Evolutionary conservation across 1,140 invertebrate genomes (phyloP), one percentile per base, ranked within the genome.

Genomic region (Drosophila kohkoa): DNA sequence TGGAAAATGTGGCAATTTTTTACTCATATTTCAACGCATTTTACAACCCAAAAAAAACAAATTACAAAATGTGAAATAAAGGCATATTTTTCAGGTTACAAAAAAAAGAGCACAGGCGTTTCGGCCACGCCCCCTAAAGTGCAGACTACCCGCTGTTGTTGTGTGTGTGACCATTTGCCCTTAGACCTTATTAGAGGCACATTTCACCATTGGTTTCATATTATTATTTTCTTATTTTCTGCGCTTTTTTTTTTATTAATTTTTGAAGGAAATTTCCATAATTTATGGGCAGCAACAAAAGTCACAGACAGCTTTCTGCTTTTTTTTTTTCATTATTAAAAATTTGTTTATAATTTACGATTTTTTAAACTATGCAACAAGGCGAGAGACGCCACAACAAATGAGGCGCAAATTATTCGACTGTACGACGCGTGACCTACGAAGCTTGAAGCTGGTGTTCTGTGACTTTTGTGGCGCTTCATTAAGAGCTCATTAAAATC

Each of bases 271-370:
- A 88, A 87, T 88, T 88, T 88, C 75, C 85, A 88, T 88, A 89
- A 88, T 88, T 89, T 88, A 88, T 88, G 81, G 65, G 60, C 85
- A 73, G 65, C 85, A 85, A 80, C 83, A 89, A 85, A 88, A 87
- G 83, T 87, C 83, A 88, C 83, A 81, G 48, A 63, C 76, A 81
- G 3, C 1, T 11, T 41, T 4, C 6, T 8, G 13, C 32, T 16
- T 51, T 54, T 52, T 57, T 60, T 15, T 82, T 82, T 88, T 82
- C 71, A 79, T 77, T 57, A 81, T 89, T 80, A 87, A 88, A 81
- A 87, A 79, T 72, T 80, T 80, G 72, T 87, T 77, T 55, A 69
- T 80, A 78, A 87, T 87, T 87, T 87, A 89, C 85, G 83, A 83
- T 88, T 77, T 72, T 87, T 71, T 76, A 67, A 82, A 65, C 60